Evolutionary conservation across 1,140 invertebrate species (phyloP).

Genomic region (Drosophila obscura): DNA sequence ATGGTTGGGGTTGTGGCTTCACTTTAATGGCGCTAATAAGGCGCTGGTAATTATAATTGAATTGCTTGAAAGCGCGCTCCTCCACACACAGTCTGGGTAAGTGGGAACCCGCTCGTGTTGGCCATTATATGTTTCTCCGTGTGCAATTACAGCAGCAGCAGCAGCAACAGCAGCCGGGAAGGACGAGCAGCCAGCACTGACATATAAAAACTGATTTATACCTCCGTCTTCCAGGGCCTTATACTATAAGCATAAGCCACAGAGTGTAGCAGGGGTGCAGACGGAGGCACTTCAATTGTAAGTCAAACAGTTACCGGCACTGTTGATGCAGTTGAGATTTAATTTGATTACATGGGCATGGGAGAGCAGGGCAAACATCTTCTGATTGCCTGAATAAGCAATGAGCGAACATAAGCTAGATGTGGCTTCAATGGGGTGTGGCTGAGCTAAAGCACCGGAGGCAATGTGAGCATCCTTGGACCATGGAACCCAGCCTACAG

Average conservation of each 20-base stretch:
- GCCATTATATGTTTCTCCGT: constrained; percentile 61
- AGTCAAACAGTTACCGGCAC: constrained; percentile 60
- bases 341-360: constrained; percentile 63
- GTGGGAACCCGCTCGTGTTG: constrained; percentile 59
- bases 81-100: constrained; percentile 2
- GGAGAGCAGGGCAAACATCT: constrained; percentile 36
- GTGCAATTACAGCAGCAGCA: constrained; percentile 57
- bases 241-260: background rate
- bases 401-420: constrained; percentile 9
- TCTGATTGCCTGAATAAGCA: constrained; percentile 51
- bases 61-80: constrained; percentile 42
- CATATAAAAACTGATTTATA: constrained; percentile 70
- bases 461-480: constrained; percentile 4
- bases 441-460: background rate
- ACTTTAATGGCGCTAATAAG: constrained; percentile 73
- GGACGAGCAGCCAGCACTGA: constrained; percentile 7
- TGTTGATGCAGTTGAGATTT: constrained; percentile 48
- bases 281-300: constrained; percentile 59
- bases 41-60: constrained; percentile 78
- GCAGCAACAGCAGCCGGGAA: constrained; percentile 16
- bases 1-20: constrained; percentile 35
- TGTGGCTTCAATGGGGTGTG: background rate
- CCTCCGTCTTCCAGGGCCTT: constrained; percentile 1
- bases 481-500: background rate
- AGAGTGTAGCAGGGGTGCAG: background rate